Evolutionary conservation across 2,113 vertebrate species (phyloP).

Genomic region (Felis catus): DNA sequence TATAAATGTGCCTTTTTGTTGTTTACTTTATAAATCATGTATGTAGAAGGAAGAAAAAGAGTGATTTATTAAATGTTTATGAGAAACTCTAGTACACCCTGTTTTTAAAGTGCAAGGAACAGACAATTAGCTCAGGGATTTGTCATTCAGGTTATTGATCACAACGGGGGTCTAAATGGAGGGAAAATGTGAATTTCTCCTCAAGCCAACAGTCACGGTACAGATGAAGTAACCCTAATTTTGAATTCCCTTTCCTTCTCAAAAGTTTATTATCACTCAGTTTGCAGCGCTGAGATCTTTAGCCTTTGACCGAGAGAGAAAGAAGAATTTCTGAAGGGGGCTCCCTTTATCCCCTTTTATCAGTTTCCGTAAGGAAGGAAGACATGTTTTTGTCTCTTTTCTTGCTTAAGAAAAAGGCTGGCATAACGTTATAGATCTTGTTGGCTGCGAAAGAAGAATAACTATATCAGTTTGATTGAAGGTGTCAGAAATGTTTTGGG

Average conservation of each 20-base stretch:
- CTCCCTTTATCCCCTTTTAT: slow-evolving; percentile 52
- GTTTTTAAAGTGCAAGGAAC: slow-evolving; percentile 47
- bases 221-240: slow-evolving; percentile 62
- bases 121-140: slow-evolving; percentile 55
- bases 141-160: slow-evolving; percentile 55
- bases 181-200: background rate
- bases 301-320: slow-evolving; percentile 46
- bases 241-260: slow-evolving; percentile 65
- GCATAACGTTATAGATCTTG: slow-evolving; percentile 29
- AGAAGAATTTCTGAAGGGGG: background rate
- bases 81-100: slow-evolving; percentile 7
- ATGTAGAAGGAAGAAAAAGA: background rate
- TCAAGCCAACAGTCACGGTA: background rate
- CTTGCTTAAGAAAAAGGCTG: slow-evolving; percentile 43
- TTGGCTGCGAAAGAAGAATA: slow-evolving; percentile 58
- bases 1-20: slow-evolving; percentile 59
- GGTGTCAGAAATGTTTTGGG: slow-evolving; percentile 52
- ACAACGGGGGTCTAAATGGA: slow-evolving; percentile 50
- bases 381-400: slow-evolving; percentile 39
- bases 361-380: slow-evolving; percentile 12
- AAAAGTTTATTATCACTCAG: slow-evolving; percentile 63
- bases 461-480: slow-evolving; percentile 60
- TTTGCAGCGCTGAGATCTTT: background rate
- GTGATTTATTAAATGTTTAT: slow-evolving; percentile 71
- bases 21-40: slow-evolving; percentile 69